Evolutionary conservation across 2,888 invertebrate genomes (phyloP).

Genomic region (Salticus scenicus): DNA sequence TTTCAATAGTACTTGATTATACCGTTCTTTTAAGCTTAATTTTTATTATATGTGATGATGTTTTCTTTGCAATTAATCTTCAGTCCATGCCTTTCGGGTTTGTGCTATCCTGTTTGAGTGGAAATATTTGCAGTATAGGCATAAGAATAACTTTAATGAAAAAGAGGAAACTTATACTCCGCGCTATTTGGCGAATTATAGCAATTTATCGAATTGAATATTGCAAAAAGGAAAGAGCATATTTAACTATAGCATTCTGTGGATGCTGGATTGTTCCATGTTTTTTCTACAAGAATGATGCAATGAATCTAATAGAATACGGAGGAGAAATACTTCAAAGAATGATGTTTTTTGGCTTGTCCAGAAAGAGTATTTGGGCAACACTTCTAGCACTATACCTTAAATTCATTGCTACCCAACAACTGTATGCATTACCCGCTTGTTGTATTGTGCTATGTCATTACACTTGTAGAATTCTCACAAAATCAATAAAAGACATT

Average conservation of each 20-base stretch:
- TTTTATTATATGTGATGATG: constrained; percentile 10
- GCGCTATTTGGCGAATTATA: not conserved
- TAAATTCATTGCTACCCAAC: constrained; percentile 16
- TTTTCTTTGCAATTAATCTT: not conserved
- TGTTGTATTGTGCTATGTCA: constrained; percentile 22
- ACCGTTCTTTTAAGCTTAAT: not conserved
- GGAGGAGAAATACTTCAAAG: not conserved
- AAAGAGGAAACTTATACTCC: not conserved
- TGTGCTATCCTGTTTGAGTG: constrained; percentile 28
- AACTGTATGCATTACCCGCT: constrained; percentile 31
- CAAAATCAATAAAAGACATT: not conserved
- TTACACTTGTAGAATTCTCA: constrained; percentile 19
- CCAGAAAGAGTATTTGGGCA: not conserved
- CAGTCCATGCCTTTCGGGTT: constrained; percentile 1
- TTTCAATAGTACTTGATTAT: not conserved
- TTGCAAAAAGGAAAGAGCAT: not conserved
- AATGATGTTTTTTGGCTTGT: constrained; percentile 6
- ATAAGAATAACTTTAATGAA: constrained; percentile 30
- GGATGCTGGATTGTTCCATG: constrained; percentile 3
- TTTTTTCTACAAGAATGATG: not conserved
- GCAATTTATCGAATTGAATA: not conserved
- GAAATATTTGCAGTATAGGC: constrained; percentile 30
- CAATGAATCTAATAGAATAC: not conserved
- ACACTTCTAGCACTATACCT: not conserved
- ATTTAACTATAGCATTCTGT: not conserved